Percentiles rank a stretch among this genome's conserved stretches.
Evolutionary conservation across 2,113 vertebrate genomes (phyloP).

Genomic region (Rallus limicola): DNA sequence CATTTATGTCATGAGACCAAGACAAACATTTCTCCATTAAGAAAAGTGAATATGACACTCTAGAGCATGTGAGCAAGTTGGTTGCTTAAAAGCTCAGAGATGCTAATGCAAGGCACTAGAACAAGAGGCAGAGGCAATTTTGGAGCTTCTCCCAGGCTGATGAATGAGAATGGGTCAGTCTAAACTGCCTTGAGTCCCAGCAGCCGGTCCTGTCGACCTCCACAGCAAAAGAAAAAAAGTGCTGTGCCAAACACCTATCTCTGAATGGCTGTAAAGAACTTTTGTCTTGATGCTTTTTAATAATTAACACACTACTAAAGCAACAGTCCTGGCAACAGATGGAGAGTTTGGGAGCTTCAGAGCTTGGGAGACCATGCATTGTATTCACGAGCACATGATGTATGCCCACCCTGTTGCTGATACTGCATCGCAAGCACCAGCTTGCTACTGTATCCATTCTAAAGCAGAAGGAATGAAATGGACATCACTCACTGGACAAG

Average conservation of each 20-base stretch:
- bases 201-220: neutral
- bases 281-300: neutral
- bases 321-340: neutral
- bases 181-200: neutral
- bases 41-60: neutral
- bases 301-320: neutral
- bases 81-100: neutral
- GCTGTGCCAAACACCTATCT: neutral
- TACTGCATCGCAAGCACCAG: accelerated
- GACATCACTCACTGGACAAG: neutral
- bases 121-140: neutral
- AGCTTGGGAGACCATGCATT: accelerated
- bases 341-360: neutral
- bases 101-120: neutral
- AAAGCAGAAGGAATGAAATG: neutral
- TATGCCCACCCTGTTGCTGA: neutral
- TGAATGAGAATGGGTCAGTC: neutral
- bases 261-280: neutral
- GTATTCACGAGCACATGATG: neutral
- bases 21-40: neutral
- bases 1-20: neutral
- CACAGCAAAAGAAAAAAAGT: neutral
- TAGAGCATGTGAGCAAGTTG: neutral
- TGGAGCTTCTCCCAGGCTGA: neutral
- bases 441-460: neutral